phyloP scores from a whole-genome alignment of 1,140 invertebrate species.

The Calephelis virginiensis region DNA sequence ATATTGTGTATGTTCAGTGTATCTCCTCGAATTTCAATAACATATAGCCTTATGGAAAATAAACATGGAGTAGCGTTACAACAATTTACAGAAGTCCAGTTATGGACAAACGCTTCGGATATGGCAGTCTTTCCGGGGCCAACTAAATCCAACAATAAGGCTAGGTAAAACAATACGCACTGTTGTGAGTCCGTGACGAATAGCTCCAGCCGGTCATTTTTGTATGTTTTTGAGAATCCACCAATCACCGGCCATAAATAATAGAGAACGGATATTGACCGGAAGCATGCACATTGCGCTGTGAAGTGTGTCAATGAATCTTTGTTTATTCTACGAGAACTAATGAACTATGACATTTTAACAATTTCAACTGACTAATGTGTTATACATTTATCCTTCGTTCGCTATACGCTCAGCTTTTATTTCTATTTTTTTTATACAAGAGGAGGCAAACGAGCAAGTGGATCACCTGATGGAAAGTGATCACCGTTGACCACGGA shows the following conservation, averaged over 20 bases:
- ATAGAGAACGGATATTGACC: constrained; percentile 62
- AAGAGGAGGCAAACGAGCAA: too few species aligned
- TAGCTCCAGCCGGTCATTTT: constrained; percentile 58
- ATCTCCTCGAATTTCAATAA: too few species aligned
- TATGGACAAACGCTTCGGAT: not conserved
- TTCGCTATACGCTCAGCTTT: not conserved
- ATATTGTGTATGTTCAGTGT: too few species aligned
- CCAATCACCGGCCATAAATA: constrained; percentile 51
- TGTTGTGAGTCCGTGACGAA: constrained; percentile 64
- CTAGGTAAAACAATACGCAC: constrained; percentile 59
- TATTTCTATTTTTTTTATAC: too few species aligned
- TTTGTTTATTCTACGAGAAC: constrained; percentile 18
- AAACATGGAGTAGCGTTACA: not conserved
- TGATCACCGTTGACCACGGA: too few species aligned
- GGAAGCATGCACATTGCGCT: constrained; percentile 59
- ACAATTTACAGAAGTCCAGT: not conserved
- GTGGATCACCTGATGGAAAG: too few species aligned
- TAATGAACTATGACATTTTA: constrained; percentile 6
- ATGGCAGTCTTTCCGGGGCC: not conserved
- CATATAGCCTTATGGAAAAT: too few species aligned
- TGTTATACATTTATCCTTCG: not conserved
- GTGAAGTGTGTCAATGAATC: constrained; percentile 55
- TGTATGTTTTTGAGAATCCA: constrained; percentile 67
- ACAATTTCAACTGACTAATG: not conserved
- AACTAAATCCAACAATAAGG: constrained; percentile 41